Evolutionary conservation across 2,888 invertebrate species (phyloP).

Genomic region (Eupelmus urozonus): DNA sequence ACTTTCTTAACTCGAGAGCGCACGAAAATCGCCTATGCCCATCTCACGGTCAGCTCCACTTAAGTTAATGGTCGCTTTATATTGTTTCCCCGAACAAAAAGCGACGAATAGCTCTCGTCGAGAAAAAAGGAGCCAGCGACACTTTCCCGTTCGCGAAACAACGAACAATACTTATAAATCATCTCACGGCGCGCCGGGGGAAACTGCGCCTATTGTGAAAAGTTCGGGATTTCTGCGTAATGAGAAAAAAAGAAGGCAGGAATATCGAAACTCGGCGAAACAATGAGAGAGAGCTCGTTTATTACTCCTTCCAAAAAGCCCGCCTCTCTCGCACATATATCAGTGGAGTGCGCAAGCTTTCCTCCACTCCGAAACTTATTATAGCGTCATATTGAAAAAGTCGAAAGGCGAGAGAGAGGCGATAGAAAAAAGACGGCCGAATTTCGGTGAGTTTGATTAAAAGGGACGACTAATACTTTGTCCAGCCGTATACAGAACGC

Average conservation of each 20-base stretch:
- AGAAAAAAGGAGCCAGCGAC: not conserved
- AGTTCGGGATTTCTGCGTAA: constrained; percentile 13
- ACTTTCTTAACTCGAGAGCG: constrained; percentile 20
- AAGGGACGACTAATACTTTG: not conserved
- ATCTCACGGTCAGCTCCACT: constrained; percentile 26
- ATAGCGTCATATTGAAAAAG: constrained; percentile 30
- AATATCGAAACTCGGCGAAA: constrained; percentile 26
- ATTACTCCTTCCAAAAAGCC: not conserved
- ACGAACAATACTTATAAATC: constrained; percentile 44
- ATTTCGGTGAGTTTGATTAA: constrained; percentile 33
- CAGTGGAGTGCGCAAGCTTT: no score
- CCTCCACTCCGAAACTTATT: constrained; percentile 17
- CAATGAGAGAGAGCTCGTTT: constrained; percentile 36
- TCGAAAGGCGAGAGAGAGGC: not conserved
- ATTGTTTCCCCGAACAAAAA: constrained; percentile 19
- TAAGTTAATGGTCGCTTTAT: constrained; percentile 41
- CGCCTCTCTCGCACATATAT: no score
- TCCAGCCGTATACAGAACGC: not conserved
- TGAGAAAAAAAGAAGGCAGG: constrained; percentile 1
- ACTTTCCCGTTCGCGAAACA: no score
- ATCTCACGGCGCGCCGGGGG: not conserved
- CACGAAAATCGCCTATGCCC: not conserved
- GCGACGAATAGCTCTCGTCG: not conserved
- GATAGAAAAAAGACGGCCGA: not conserved
- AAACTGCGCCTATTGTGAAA: constrained; percentile 35